Evolutionary conservation across 2,113 vertebrate genomes (phyloP).

Genomic region (Gymnobelideus leadbeateri): DNA sequence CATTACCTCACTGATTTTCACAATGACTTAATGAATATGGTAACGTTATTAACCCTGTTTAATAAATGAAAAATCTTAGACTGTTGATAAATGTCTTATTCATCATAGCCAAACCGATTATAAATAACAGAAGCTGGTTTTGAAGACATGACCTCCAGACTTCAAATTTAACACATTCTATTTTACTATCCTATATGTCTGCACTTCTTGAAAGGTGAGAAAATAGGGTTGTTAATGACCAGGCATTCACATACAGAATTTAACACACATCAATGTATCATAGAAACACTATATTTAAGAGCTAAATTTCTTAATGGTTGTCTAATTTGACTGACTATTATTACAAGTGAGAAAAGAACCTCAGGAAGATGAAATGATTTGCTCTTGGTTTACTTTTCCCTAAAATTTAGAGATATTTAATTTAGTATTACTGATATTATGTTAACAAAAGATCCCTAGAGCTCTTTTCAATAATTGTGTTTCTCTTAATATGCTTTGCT

Average conservation of each 20-base stretch:
- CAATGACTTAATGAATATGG: not conserved
- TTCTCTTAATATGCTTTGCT: not conserved
- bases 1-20: not conserved
- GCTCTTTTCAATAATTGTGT: not conserved
- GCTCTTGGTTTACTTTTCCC: not conserved
- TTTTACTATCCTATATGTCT: not conserved
- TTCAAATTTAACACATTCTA: not conserved
- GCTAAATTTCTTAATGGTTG: not conserved
- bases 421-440: not conserved
- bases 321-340: not conserved
- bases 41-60: not conserved
- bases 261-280: not conserved
- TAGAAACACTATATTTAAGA: not conserved
- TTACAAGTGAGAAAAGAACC: not conserved
- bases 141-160: not conserved
- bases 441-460: not conserved
- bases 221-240: not conserved
- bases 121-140: not conserved
- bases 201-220: not conserved
- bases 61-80: not conserved
- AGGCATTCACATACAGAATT: not conserved
- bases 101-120: not conserved
- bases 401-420: not conserved
- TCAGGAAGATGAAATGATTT: not conserved
- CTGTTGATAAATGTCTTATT: not conserved